phyloP scores from a whole-genome alignment of 23 tunicate species.

The Botrylloides violaceus region DNA sequence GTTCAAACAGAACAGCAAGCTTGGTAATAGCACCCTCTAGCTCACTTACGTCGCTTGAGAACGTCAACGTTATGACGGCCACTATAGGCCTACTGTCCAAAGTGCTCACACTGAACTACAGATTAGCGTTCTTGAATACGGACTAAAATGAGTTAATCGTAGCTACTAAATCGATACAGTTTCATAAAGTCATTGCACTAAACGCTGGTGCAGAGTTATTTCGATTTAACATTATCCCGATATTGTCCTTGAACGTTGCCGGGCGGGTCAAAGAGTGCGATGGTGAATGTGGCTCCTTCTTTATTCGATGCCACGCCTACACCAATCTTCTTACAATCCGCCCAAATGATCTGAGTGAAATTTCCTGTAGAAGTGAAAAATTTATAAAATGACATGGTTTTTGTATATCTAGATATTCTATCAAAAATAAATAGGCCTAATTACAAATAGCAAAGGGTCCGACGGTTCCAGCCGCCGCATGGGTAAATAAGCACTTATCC shows the following conservation, averaged over 20 bases:
- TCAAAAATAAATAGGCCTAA: too few species aligned
- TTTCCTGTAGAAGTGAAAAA: slow-evolving; percentile 53
- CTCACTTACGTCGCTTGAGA: too few species aligned
- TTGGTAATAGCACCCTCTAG: too few species aligned
- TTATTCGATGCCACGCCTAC: slow-evolving; percentile 72
- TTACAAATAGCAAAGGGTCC: too few species aligned
- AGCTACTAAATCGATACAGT: not conserved
- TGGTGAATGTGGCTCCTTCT: slow-evolving; percentile 35
- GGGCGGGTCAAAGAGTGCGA: slow-evolving; percentile 60
- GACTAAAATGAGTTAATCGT: not conserved
- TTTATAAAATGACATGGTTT: too few species aligned
- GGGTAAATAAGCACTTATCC: too few species aligned
- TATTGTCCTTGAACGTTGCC: slow-evolving; percentile 53
- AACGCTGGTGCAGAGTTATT: not conserved
- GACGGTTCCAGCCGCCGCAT: too few species aligned
- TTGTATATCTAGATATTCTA: too few species aligned
- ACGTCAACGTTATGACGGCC: not conserved
- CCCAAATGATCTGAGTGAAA: slow-evolving; percentile 88
- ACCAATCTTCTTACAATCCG: slow-evolving; percentile 35
- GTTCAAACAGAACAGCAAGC: too few species aligned
- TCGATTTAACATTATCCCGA: slow-evolving; percentile 35
- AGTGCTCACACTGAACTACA: not conserved
- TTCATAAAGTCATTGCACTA: not conserved
- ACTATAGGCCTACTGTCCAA: not conserved
- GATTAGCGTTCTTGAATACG: not conserved